Percentiles rank a stretch among this genome's conserved stretches.
phyloP scores from a whole-genome alignment of 2,888 invertebrate genomes.

The Thelaira solivaga region DNA sequence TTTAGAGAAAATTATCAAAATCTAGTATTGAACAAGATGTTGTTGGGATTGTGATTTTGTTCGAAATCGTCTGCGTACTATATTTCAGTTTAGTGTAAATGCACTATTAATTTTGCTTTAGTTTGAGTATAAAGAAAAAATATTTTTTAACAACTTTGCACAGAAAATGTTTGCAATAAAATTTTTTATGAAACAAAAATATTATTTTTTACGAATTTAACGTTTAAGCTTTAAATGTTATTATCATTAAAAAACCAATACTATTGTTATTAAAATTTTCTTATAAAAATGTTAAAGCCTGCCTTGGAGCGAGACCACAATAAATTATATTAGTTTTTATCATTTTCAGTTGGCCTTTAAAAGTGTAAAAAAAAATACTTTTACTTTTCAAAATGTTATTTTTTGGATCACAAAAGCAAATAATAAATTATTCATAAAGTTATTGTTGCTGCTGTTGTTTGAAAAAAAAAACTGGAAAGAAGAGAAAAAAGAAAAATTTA shows the following conservation, averaged over 20 bases:
- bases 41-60: no score
- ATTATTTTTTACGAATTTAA: no score
- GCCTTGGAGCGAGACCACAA: not conserved
- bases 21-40: no score
- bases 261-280: not conserved
- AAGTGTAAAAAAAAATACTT: not conserved
- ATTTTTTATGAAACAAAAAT: no score
- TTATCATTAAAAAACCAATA: not conserved
- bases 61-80: no score
- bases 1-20: no score
- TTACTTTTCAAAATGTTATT: not conserved
- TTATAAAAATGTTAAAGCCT: not conserved
- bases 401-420: not conserved
- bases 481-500: not conserved
- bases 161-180: no score
- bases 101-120: no score
- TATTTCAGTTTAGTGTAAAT: no score
- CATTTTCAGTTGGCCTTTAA: not conserved
- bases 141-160: no score
- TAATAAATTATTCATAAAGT: conserved; percentile 23
- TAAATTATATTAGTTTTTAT: not conserved
- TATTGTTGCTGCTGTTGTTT: not conserved
- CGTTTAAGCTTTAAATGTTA: no score
- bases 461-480: not conserved
- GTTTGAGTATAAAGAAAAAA: no score